A percentile compares a stretch with the other conserved stretches of the same genome.
These are phyloP conservation scores for Cynocephalus volans DNA, from an alignment of 2,113 vertebrate species.

Conservation along the genomic window DNA sequence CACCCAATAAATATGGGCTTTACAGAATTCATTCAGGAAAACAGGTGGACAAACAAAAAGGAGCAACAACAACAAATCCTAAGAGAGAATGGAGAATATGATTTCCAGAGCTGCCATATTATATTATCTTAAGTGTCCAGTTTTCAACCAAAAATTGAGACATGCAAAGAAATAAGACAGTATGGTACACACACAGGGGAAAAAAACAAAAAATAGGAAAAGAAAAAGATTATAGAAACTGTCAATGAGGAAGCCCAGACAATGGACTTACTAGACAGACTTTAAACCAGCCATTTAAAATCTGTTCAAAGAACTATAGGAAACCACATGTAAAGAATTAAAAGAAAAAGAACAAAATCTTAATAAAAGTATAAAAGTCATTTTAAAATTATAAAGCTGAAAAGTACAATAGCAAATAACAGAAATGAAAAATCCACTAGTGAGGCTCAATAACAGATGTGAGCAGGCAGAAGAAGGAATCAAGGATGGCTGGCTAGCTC, in stretches of 20 bases:
- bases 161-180: background rate
- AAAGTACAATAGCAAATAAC: slow-evolving; percentile 13
- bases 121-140: background rate
- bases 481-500: too few species aligned
- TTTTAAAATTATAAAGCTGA: background rate
- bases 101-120: background rate
- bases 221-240: background rate
- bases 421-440: background rate
- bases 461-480: background rate
- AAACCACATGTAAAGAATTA: background rate
- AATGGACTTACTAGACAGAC: background rate
- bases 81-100: background rate
- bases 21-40: background rate
- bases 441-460: background rate
- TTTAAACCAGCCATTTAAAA: background rate
- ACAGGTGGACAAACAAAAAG: background rate
- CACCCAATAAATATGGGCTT: background rate
- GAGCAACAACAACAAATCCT: background rate
- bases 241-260: background rate
- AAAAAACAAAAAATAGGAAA: too few species aligned
- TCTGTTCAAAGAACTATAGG: background rate
- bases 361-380: background rate
- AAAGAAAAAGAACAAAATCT: background rate
- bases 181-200: background rate
- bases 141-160: background rate